Evolutionary conservation across 2,888 invertebrate genomes (phyloP).

Genomic region (Cosmia trapezina): DNA sequence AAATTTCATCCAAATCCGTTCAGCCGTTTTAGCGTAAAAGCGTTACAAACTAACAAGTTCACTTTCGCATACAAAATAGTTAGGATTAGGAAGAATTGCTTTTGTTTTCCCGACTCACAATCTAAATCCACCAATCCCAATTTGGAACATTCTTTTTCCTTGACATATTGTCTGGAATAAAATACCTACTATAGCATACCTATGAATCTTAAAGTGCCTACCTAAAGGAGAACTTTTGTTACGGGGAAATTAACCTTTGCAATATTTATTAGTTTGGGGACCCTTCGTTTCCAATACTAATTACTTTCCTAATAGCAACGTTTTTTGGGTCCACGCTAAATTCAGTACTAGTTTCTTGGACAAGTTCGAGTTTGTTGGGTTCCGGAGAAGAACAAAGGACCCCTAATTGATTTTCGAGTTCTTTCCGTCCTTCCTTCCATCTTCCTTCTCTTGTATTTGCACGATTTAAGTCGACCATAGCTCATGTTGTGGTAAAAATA

Average conservation of each 20-base stretch:
- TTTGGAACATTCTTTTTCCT: conserved; percentile 15
- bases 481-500: neutral
- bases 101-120: conserved; percentile 18
- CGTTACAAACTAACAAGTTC: too few relatives aligned
- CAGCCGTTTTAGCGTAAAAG: too few relatives aligned
- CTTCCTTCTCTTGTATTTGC: neutral
- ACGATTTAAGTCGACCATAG: neutral
- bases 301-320: conserved; percentile 74
- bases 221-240: conserved; percentile 56
- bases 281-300: conserved; percentile 72
- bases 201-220: conserved; percentile 38
- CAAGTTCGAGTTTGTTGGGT: conserved; percentile 17
- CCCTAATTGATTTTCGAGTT: neutral
- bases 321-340: conserved; percentile 67
- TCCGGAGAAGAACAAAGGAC: conserved; percentile 1
- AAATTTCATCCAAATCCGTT: too few relatives aligned
- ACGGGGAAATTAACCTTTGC: conserved; percentile 70
- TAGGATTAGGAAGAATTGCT: neutral
- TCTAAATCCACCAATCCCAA: conserved; percentile 3
- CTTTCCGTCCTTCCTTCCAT: neutral
- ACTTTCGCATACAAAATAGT: too few relatives aligned
- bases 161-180: conserved; percentile 11
- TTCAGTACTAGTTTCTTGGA: conserved; percentile 61
- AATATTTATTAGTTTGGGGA: conserved; percentile 77
- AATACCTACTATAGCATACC: conserved; percentile 25